Conservation (phyloP, 1,140 invertebrate genomes). For the Neotoxoptera formosana region DNA sequence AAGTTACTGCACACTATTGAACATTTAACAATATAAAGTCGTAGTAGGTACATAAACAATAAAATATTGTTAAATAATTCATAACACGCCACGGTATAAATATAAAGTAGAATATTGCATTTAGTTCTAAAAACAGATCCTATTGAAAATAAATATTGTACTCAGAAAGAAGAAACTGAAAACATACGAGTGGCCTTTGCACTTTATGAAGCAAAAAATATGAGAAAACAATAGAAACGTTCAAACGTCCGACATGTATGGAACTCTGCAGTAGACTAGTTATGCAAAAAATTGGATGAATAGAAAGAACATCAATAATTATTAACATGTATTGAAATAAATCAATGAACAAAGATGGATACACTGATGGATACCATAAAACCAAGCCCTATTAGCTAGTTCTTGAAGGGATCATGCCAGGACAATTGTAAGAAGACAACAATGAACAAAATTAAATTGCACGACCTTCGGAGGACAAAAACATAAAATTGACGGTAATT, state of each 20-base stretch:
- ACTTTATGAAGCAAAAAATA: background rate
- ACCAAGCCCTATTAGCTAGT: background rate
- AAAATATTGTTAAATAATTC: too few species aligned
- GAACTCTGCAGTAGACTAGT: accelerated
- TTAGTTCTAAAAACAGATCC: background rate
- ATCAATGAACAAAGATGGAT: background rate
- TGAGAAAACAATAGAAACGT: background rate
- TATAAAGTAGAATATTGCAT: background rate
- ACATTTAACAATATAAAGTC: background rate
- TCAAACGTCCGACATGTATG: too few species aligned
- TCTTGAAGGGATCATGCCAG: background rate
- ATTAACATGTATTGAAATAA: background rate
- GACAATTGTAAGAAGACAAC: background rate
- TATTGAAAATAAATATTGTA: background rate
- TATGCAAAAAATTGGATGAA: background rate
- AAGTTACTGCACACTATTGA: background rate
- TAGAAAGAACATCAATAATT: background rate
- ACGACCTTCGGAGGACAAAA: background rate
- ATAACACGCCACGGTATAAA: background rate
- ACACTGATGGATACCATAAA: background rate
- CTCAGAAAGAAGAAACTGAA: background rate
- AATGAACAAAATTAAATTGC: background rate
- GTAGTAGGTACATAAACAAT: background rate
- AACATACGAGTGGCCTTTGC: background rate
- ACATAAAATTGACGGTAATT: background rate